phyloP scores from a whole-genome alignment of 2,113 vertebrate genomes.

The Prochilodus magdalenae region DNA sequence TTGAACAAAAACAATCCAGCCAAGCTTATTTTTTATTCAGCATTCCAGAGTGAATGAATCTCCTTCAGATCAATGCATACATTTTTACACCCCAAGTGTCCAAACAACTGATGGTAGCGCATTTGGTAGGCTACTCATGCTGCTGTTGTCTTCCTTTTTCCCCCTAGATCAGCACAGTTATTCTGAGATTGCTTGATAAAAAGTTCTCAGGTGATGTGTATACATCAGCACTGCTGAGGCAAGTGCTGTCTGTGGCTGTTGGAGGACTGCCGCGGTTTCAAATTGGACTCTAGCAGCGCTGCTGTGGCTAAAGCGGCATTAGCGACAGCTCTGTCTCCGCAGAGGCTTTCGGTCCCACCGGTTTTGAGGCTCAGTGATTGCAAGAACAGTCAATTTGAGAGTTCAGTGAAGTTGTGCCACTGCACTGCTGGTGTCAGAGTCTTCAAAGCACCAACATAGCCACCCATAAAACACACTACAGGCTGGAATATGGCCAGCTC shows the following conservation, averaged over 20 bases:
- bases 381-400: constrained; percentile 17
- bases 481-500: neutral
- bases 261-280: neutral
- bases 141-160: neutral
- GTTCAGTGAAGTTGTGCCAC: constrained; percentile 24
- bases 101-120: neutral
- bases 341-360: constrained; percentile 1
- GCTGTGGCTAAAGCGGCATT: neutral
- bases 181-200: neutral
- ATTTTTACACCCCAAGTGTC: neutral
- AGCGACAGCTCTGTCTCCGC: neutral
- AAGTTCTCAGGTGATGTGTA: neutral
- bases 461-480: neutral
- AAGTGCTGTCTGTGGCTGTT: neutral
- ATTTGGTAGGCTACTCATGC: neutral
- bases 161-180: neutral
- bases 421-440: constrained; percentile 1
- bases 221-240: neutral
- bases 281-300: neutral
- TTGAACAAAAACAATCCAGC: no score
- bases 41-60: neutral
- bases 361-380: constrained; percentile 22
- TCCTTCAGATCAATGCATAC: neutral
- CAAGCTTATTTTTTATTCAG: neutral
- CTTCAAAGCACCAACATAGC: neutral